These are phyloP conservation scores for Cygnus atratus DNA, from an alignment of 2,113 vertebrate species.

Conservation along the genomic window DNA sequence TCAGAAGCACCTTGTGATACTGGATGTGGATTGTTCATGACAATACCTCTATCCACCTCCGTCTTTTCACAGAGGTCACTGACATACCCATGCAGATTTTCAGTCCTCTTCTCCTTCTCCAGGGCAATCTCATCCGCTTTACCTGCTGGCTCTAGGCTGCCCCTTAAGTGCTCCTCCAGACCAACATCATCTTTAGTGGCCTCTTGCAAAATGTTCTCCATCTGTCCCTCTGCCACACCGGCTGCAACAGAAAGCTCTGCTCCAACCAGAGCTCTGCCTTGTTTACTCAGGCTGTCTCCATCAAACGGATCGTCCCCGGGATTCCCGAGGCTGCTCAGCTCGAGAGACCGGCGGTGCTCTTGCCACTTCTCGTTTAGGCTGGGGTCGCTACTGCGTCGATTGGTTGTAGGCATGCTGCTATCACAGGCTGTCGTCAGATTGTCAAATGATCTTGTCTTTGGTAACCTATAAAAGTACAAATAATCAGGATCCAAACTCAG, in stretches of 20 bases:
- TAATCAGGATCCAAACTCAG: not conserved
- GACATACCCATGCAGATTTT: not conserved
- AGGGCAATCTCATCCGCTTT: constrained; percentile 24
- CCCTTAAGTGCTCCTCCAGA: constrained; percentile 69
- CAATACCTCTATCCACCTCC: not conserved
- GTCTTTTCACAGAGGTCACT: not conserved
- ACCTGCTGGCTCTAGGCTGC: not conserved
- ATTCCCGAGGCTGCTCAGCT: constrained; percentile 83
- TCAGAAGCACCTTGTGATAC: constrained; percentile 51
- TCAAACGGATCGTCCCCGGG: constrained; percentile 78
- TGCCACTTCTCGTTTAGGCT: constrained; percentile 98
- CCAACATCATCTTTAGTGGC: constrained; percentile 87
- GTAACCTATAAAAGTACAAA: constrained; percentile 77
- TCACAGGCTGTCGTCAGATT: constrained; percentile 92
- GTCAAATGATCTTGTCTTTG: constrained; percentile 96
- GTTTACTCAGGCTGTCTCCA: constrained; percentile 66
- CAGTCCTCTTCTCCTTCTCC: constrained; percentile 44
- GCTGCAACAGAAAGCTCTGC: constrained; percentile 88
- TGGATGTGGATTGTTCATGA: not conserved
- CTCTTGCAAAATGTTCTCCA: constrained; percentile 96
- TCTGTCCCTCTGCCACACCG: constrained; percentile 90
- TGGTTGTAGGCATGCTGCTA: constrained; percentile 80
- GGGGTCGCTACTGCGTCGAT: constrained; percentile 95
- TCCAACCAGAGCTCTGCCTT: constrained; percentile 57
- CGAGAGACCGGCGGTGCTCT: constrained; percentile 92